A percentile compares a stretch with the other conserved stretches of the same genome.
phyloP scores from a whole-genome alignment of 2,888 invertebrate genomes.

The Acanthosoma haemorrhoidale region DNA sequence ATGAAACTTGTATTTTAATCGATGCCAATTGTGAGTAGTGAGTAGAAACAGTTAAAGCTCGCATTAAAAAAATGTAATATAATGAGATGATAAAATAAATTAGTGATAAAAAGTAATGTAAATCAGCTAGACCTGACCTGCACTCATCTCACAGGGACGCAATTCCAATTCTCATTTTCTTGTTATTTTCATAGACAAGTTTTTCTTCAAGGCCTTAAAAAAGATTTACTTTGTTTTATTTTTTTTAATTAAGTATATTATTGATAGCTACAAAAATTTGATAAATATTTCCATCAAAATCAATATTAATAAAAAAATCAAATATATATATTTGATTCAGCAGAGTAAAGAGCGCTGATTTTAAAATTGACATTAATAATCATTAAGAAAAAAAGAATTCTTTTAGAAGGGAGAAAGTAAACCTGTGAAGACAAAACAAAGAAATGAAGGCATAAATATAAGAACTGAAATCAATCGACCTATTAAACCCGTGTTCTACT shows the following conservation, averaged over 20 bases:
- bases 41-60: no score
- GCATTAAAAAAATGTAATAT: neutral
- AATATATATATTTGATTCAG: no score
- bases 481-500: no score
- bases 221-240: neutral
- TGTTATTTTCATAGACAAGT: conserved; percentile 1
- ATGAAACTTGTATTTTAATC: neutral
- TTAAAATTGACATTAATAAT: no score
- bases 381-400: no score
- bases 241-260: neutral
- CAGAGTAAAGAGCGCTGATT: no score
- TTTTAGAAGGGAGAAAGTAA: no score
- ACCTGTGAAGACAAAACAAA: no score
- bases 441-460: no score
- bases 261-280: neutral
- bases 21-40: neutral
- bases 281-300: neutral
- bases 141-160: neutral
- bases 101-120: neutral
- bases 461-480: no score
- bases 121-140: neutral
- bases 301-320: no score
- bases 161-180: conserved; percentile 2
- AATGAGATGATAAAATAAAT: neutral
- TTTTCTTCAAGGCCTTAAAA: conserved; percentile 14